These are phyloP conservation scores for Cheirogaleus major DNA, from an alignment of 2,797 vertebrate genomes.

Conservation along the genomic window DNA sequence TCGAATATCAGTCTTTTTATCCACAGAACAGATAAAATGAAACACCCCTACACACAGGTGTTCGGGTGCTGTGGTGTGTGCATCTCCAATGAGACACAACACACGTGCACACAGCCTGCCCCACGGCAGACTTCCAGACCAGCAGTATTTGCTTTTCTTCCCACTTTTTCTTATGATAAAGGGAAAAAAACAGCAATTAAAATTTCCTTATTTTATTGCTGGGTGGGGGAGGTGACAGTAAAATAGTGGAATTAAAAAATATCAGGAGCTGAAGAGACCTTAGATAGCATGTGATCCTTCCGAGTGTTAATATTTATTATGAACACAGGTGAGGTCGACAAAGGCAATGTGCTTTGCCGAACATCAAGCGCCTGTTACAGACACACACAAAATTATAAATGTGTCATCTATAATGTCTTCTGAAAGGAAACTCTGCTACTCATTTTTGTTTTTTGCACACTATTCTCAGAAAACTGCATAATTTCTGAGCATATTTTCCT, in stretches of 20 bases:
- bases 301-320: not conserved
- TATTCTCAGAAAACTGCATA: not conserved
- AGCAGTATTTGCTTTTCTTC: not conserved
- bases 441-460: not conserved
- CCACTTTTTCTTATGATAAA: not conserved
- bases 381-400: not conserved
- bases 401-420: not conserved
- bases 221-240: not conserved
- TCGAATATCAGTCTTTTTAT: not conserved
- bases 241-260: not conserved
- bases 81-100: not conserved
- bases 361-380: not conserved
- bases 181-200: not conserved
- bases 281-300: not conserved
- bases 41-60: not conserved
- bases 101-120: not conserved
- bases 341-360: not conserved
- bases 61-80: not conserved
- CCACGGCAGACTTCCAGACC: not conserved
- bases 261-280: not conserved
- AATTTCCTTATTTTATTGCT: not conserved
- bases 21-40: not conserved
- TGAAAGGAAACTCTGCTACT: not conserved
- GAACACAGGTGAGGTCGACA: not conserved
- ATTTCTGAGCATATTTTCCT: not conserved